A percentile compares a stretch with the other conserved stretches of the same genome.
phyloP scores from a whole-genome alignment of 1,140 invertebrate species.

The Holotrichia oblita region DNA sequence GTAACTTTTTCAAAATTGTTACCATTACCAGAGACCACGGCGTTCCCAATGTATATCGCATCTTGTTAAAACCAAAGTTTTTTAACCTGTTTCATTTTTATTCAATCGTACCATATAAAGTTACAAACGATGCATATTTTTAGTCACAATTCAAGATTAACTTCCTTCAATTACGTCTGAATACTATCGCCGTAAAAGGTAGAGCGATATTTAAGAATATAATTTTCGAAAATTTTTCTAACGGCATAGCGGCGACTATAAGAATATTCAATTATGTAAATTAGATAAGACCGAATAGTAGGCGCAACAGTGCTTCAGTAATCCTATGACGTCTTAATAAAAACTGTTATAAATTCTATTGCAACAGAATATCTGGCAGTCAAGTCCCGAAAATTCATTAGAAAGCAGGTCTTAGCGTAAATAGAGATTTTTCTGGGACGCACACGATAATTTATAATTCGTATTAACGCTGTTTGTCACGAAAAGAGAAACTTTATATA shows the following conservation, averaged over 20 bases:
- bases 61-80: no score
- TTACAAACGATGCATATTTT: no score
- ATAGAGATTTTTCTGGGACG: slow-evolving; percentile 2
- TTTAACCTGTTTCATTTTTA: no score
- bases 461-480: slow-evolving; percentile 9
- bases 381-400: slow-evolving; percentile 16
- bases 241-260: neutral
- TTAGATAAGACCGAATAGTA: neutral
- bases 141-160: no score
- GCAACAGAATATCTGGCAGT: neutral
- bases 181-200: neutral
- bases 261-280: slow-evolving; percentile 24
- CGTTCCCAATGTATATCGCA: no score
- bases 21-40: no score
- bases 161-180: neutral
- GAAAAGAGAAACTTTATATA: slow-evolving; percentile 13
- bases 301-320: slow-evolving; percentile 10
- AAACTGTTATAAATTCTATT: slow-evolving; percentile 30
- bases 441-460: slow-evolving; percentile 24
- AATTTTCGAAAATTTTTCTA: slow-evolving; percentile 8
- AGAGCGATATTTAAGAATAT: neutral
- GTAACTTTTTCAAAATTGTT: no score
- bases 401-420: neutral
- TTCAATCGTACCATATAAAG: no score
- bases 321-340: slow-evolving; percentile 22